phyloP scores from a whole-genome alignment of 2,797 vertebrate species.

The Sebastes alutus region DNA sequence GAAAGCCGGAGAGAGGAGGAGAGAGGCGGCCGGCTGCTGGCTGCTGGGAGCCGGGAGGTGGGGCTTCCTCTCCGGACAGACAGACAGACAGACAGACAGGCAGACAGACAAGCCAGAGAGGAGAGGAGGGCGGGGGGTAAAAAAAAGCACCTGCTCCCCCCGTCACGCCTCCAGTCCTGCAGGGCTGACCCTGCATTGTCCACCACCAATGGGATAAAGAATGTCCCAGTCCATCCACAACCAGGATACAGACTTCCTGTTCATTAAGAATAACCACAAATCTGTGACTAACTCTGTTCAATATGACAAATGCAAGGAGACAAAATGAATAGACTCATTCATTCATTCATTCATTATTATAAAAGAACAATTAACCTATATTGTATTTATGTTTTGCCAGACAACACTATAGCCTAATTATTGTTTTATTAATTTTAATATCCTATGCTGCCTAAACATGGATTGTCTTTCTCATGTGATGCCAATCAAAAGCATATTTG shows the following conservation, averaged over 20 bases:
- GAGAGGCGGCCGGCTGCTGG: constrained; percentile 77
- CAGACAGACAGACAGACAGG: constrained; percentile 23
- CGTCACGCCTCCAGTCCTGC: constrained; percentile 69
- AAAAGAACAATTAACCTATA: not conserved
- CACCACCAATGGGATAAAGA: constrained; percentile 53
- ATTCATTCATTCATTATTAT: not conserved
- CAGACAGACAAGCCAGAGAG: constrained; percentile 46
- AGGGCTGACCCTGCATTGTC: constrained; percentile 70
- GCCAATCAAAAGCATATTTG: not conserved
- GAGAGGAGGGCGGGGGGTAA: constrained; percentile 43
- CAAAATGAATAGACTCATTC: not conserved
- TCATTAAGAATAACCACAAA: not conserved
- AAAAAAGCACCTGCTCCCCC: constrained; percentile 80
- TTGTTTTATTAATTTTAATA: not conserved
- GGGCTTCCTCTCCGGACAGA: constrained; percentile 67
- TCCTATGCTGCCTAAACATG: not conserved
- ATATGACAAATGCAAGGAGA: not conserved
- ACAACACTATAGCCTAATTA: not conserved
- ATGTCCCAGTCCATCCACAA: constrained; percentile 39
- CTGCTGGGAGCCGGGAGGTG: constrained; percentile 74
- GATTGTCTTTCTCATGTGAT: not conserved
- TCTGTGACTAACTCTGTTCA: not conserved
- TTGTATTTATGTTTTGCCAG: not conserved
- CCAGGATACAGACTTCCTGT: constrained; percentile 44
- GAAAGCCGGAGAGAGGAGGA: constrained; percentile 67